Base-by-base conservation (phyloP, 2,797 vertebrate species). In the Phoxinus dragarum region DNA sequence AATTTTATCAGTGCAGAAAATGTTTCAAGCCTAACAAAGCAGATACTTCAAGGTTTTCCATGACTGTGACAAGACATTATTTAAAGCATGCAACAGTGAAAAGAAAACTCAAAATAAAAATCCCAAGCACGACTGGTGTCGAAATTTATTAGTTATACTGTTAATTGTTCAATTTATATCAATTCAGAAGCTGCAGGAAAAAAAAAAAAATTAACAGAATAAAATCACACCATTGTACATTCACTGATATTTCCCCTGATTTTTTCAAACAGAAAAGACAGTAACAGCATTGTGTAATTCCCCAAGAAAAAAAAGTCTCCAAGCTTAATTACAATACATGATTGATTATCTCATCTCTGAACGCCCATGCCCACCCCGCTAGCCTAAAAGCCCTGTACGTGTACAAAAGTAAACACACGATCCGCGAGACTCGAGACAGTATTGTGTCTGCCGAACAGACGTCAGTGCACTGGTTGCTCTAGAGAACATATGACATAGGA, bases 91-190 rank as follows among this genome's bases (percentile, higher is more conserved):
- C 10, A 81, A 38, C 10, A 75, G 11, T 44, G 5, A 44, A 73
- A 80, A 56, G 27, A 66, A 69, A 31, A 87, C 6, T 0, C 75
- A 44, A 76, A 67, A 8, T 11, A 19, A 80, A 80, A 82, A 36
- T 1, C 0, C 11, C 52, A 77, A 71, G 88, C 81, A 90, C 90
- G 23, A 71, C 85, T 86, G 75, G n/a, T 93, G 90, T 92, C 93
- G 86, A 93, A 95, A 93, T 95, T 95, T 95, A 96, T 95, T 96
- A 93, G 92, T 94, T 93, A 94, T 94, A 92, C 89, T 90, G 91
- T 94, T 93, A 93, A 91, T 92, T 90, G 93, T 94, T 90, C 94
- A 89, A 88, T 92, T 86, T 42, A 91, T 86, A 88, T 90, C 90
- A 92, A 93, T 92, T 47, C 74, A 85, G 83, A 87, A 75, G 92